A percentile compares a stretch with the other conserved stretches of the same genome.
Conservation (phyloP, 2,888 invertebrate species). For the Hirtodrosophila trivittata region DNA sequence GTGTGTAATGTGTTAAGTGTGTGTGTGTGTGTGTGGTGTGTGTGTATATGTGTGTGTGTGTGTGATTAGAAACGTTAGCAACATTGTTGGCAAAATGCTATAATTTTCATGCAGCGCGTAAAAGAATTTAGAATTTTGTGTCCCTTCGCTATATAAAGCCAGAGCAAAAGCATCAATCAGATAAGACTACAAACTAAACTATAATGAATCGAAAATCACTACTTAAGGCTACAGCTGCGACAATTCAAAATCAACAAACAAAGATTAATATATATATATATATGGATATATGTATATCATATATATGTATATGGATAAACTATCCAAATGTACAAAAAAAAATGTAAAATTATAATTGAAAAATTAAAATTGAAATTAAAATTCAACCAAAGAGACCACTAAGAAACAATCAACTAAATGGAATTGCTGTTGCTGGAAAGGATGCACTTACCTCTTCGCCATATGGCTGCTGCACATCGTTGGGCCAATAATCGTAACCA, state of each 20-base stretch:
- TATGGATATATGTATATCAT: neutral
- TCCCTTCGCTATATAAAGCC: conserved; percentile 24
- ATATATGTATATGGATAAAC: conserved; percentile 1
- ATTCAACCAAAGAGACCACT: conserved; percentile 12
- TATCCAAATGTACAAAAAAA: conserved; percentile 1
- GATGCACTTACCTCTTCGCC: conserved; percentile 67
- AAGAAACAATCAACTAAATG: conserved; percentile 22
- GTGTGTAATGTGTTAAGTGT: neutral
- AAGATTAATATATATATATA: conserved; percentile 4
- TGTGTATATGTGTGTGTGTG: conserved; percentile 25
- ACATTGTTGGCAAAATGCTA: conserved; percentile 24
- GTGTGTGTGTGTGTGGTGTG: conserved; percentile 11
- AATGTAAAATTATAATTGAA: conserved; percentile 1
- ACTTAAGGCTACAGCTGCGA: conserved; percentile 19
- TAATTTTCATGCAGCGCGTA: conserved; percentile 36
- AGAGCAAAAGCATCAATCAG: conserved; percentile 7
- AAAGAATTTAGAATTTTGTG: conserved; percentile 23
- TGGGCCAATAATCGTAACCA: conserved; percentile 74
- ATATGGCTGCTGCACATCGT: conserved; percentile 57
- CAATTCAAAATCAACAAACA: conserved; percentile 1
- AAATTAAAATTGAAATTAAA: conserved; percentile 2
- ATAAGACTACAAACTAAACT: conserved; percentile 2
- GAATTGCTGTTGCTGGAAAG: conserved; percentile 2
- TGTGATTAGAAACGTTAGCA: conserved; percentile 66
- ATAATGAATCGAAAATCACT: conserved; percentile 5